These are phyloP conservation scores for Peromyscus polionotus DNA, from an alignment of 2,113 vertebrate genomes.

Conservation along the genomic window DNA sequence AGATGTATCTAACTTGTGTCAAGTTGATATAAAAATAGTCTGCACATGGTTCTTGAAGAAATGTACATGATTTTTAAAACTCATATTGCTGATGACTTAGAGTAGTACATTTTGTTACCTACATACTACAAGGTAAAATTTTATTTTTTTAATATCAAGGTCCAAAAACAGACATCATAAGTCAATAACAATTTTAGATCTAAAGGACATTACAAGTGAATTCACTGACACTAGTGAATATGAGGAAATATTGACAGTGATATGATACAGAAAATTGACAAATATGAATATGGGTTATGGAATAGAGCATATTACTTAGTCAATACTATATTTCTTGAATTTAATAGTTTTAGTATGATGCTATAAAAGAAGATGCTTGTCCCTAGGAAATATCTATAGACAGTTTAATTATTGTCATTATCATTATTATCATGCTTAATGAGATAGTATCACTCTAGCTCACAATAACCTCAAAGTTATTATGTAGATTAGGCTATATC, in stretches of 20 bases:
- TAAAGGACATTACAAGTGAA: too few relatives aligned
- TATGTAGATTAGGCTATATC: neutral
- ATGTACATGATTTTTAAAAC: neutral
- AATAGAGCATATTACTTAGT: neutral
- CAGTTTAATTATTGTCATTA: neutral
- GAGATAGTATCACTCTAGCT: neutral
- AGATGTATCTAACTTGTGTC: too few relatives aligned
- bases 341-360: neutral
- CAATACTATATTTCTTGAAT: neutral
- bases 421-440: neutral
- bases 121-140: neutral
- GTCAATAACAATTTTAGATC: too few relatives aligned
- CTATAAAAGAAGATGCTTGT: neutral
- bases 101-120: neutral
- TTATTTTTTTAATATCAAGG: neutral
- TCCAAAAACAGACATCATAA: neutral
- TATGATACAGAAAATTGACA: neutral
- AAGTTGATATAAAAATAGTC: too few relatives aligned
- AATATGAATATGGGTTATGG: neutral
- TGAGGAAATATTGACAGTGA: too few relatives aligned
- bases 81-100: neutral
- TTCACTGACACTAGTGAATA: too few relatives aligned
- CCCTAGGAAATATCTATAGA: neutral
- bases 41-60: too few relatives aligned
- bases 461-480: neutral